Evolutionary conservation across 1,140 invertebrate genomes (phyloP), one percentile per base, ranked within the genome.

Genomic region (Microplitis demolitor): DNA sequence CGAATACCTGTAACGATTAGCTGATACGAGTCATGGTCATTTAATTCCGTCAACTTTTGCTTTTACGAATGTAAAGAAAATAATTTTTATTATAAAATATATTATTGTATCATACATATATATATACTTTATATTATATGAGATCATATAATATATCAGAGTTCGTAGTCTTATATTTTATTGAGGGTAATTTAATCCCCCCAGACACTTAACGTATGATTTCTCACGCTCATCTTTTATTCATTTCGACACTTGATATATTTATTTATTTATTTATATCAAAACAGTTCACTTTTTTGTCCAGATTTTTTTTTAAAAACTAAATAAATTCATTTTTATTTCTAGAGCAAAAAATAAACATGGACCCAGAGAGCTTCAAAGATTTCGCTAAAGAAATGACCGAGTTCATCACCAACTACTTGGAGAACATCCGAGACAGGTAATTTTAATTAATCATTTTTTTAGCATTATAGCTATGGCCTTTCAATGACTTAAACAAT

Each of bases 391-490:
- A 92, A 78, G 90, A 91, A 67, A 95, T 95, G 93, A 89, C 92
- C 1, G 92, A 95, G 76, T 95, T 93, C 81, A 93, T 95, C 62
- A 91, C 92, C 3, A 90, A 95, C 77, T 97, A 97, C 87, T 85
- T 95, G 84, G 93, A 94, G 84, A 95, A 94, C 77, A 94, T 95
- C 76, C 89, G 93, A 82, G 93, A 94, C 78, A 92, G 94, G 93
- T 95, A 88, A 87, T 62, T 66, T n/a, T 37, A 16, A 54, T 33
- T 51, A 69, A 69, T 64, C n/a, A 58, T 13, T 24, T 24, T 24
- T 24, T 24, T 24, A 24, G 24, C 2, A 24, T 24, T 24, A 24
- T 2, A 24, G 24, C 2, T 24, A 24, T 24, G 24, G 24, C 2
- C 24, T 24, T 24, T 1, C 24, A 24, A 2, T 24, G 24, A 24